These are phyloP conservation scores for Poecilobothrus nobilitatus DNA, from an alignment of 2,888 invertebrate genomes.

Conservation along the genomic window DNA sequence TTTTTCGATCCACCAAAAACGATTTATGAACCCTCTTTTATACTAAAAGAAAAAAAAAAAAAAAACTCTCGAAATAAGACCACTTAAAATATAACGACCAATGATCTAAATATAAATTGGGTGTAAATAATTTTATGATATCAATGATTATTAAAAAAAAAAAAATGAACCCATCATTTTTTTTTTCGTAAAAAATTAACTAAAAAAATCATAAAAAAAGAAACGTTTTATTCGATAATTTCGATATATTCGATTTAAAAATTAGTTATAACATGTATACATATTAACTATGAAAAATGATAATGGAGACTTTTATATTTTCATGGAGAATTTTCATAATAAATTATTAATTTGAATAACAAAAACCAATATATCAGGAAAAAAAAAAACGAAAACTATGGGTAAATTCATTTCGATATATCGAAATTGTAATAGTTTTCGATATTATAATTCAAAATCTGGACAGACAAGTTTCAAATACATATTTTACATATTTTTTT, in stretches of 20 bases:
- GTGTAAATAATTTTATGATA: constrained; percentile 8
- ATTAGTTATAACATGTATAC: too few relatives aligned
- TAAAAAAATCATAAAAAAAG: too few relatives aligned
- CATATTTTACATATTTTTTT: too few relatives aligned
- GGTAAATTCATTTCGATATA: too few relatives aligned
- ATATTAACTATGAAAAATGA: background rate
- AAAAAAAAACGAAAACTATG: too few relatives aligned
- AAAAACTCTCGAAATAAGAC: background rate
- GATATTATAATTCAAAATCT: too few relatives aligned
- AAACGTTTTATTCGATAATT: background rate
- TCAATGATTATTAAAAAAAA: background rate
- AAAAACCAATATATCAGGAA: background rate
- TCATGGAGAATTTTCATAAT: background rate
- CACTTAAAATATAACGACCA: background rate
- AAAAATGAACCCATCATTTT: too few relatives aligned
- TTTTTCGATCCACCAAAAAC: background rate
- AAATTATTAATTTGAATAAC: background rate
- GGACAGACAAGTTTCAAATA: too few relatives aligned
- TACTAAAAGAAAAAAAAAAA: background rate
- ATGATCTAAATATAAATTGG: constrained; percentile 4
- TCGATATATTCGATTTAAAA: background rate
- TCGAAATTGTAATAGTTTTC: too few relatives aligned
- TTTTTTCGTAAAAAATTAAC: too few relatives aligned
- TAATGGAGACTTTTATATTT: background rate
- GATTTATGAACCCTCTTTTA: background rate